Conservation (phyloP, 2,113 vertebrate genomes). For the Odocoileus virginianus region DNA sequence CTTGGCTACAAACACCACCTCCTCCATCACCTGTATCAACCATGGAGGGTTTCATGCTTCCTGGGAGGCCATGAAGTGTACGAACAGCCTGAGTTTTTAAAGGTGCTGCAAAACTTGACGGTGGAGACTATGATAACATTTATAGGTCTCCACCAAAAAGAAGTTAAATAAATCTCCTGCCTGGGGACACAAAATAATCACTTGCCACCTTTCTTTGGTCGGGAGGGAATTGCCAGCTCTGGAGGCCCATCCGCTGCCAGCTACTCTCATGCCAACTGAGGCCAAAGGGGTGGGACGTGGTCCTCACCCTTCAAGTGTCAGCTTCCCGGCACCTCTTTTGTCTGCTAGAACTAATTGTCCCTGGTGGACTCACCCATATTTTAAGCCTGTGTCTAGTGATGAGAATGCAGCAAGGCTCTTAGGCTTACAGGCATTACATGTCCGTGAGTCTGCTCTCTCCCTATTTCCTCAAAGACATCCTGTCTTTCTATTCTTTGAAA, state of each 20-base stretch:
- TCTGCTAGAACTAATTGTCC: neutral
- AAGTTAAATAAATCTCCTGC: constrained; percentile 51
- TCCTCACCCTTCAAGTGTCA: neutral
- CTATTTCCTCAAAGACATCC: neutral
- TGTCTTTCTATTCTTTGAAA: neutral
- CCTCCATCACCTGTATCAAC: neutral
- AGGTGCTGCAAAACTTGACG: constrained; percentile 28
- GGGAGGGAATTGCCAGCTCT: neutral
- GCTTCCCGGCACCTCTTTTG: neutral
- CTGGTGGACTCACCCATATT: neutral
- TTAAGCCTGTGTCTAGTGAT: neutral
- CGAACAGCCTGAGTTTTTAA: constrained; percentile 34
- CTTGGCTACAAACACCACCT: neutral
- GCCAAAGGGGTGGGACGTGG: neutral
- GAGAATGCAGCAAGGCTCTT: neutral
- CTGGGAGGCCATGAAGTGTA: neutral
- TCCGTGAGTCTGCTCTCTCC: neutral
- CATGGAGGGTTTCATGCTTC: neutral
- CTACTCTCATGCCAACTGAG: neutral
- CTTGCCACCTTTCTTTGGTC: neutral
- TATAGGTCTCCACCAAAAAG: constrained; percentile 36
- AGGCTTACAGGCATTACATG: neutral
- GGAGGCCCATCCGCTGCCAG: neutral
- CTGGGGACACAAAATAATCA: constrained; percentile 40
- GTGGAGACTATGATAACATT: constrained; percentile 19